phyloP scores from a whole-genome alignment of 92 coral and sea anemone species.

The Palythoa caribaeorum region DNA sequence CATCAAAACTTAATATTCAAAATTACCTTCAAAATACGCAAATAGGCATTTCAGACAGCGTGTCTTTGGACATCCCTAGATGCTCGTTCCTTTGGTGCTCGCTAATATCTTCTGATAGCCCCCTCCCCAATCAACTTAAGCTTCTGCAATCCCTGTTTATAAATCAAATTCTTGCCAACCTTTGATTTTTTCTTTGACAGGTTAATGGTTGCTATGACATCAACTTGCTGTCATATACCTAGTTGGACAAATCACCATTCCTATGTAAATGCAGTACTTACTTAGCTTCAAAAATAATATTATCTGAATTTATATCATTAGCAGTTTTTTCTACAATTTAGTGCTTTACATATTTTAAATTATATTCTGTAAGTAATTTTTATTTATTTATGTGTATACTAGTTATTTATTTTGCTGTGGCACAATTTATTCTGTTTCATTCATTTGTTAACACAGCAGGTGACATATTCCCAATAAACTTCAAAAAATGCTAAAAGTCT shows the following conservation, averaged over 20 bases:
- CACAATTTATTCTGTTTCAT: background rate
- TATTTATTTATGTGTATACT: background rate
- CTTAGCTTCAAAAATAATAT: background rate
- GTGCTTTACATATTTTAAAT: no score
- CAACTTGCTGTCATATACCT: constrained; percentile 80
- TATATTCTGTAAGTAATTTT: background rate
- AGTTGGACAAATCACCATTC: background rate
- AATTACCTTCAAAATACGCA: no score
- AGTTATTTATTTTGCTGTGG: background rate
- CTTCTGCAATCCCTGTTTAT: background rate
- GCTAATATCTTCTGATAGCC: no score
- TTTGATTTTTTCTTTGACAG: constrained; percentile 32
- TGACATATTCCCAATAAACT: no score
- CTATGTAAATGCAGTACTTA: no score
- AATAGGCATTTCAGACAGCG: no score
- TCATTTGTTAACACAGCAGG: background rate
- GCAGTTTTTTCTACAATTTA: background rate
- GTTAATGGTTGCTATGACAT: constrained; percentile 84
- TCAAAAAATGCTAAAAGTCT: background rate
- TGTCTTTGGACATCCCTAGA: no score
- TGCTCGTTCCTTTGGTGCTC: no score
- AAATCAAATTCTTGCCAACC: background rate
- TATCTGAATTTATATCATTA: background rate
- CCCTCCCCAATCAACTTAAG: no score
- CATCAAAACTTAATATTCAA: no score